A percentile compares a stretch with the other conserved stretches of the same genome.
These are phyloP conservation scores for Bombus breviceps DNA, from an alignment of 1,140 invertebrate genomes.

Conservation along the genomic window DNA sequence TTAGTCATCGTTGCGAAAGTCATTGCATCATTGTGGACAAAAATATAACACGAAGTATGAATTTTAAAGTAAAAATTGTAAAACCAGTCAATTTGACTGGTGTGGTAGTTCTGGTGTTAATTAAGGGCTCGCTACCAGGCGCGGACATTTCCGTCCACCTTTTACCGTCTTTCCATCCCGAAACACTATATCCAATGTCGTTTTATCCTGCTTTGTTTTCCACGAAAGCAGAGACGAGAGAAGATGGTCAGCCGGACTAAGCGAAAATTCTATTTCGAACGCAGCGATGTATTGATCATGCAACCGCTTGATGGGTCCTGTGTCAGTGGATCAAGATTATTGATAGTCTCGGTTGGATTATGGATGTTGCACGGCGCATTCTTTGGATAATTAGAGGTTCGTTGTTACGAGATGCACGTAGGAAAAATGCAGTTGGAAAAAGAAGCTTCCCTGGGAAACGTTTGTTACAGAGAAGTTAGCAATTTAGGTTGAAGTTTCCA, in stretches of 20 bases:
- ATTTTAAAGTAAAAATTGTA: too few relatives aligned
- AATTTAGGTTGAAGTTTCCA: too few relatives aligned
- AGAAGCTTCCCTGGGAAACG: too few relatives aligned
- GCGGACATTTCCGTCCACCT: not conserved
- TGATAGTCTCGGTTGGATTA: not conserved
- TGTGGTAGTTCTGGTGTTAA: not conserved
- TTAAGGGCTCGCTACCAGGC: constrained; percentile 15
- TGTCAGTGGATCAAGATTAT: not conserved
- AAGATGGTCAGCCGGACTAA: not conserved
- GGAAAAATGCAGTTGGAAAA: not conserved
- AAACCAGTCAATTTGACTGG: too few relatives aligned
- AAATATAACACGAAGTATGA: too few relatives aligned
- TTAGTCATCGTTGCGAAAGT: too few relatives aligned
- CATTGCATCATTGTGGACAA: too few relatives aligned
- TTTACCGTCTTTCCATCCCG: not conserved
- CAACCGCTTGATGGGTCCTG: not conserved
- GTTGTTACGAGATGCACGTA: not conserved
- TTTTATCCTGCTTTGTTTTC: not conserved
- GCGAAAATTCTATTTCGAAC: not conserved
- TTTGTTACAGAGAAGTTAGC: not conserved
- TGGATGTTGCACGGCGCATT: not conserved
- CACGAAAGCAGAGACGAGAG: not conserved
- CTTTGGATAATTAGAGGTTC: not conserved
- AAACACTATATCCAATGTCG: constrained; percentile 1
- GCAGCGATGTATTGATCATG: not conserved